Evolutionary conservation across 2,888 invertebrate genomes (phyloP).

Genomic region (Sminthurinus aureus): DNA sequence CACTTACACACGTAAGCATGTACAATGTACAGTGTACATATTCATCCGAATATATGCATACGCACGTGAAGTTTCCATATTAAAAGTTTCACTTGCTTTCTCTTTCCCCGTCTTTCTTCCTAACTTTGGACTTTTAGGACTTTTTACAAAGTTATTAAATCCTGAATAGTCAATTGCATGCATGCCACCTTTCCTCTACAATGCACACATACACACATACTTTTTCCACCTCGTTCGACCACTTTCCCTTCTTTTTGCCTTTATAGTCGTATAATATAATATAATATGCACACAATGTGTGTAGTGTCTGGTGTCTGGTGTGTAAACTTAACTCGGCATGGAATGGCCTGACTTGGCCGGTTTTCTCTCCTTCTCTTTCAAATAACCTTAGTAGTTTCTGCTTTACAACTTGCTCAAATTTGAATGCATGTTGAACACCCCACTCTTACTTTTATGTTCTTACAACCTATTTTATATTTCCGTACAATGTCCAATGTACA

Average conservation of each 20-base stretch:
- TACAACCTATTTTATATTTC: not conserved
- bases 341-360: not conserved
- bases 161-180: conserved; percentile 36
- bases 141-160: conserved; percentile 33
- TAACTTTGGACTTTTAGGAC: conserved; percentile 6
- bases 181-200: conserved; percentile 27
- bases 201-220: not conserved
- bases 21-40: too few species aligned
- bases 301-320: too few species aligned
- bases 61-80: conserved; percentile 29
- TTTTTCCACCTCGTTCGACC: not conserved
- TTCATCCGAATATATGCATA: not conserved
- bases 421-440: not conserved
- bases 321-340: too few species aligned
- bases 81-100: conserved; percentile 15
- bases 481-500: not conserved
- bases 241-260: not conserved
- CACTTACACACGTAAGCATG: not conserved
- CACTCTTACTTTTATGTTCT: not conserved
- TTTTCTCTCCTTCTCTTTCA: not conserved
- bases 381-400: not conserved
- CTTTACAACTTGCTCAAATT: not conserved
- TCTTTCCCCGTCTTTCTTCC: too few species aligned
- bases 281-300: too few species aligned
- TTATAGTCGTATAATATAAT: too few species aligned